Conservation (phyloP, 2,797 vertebrate genomes). For the Gymnoscopelus microlampas region DNA sequence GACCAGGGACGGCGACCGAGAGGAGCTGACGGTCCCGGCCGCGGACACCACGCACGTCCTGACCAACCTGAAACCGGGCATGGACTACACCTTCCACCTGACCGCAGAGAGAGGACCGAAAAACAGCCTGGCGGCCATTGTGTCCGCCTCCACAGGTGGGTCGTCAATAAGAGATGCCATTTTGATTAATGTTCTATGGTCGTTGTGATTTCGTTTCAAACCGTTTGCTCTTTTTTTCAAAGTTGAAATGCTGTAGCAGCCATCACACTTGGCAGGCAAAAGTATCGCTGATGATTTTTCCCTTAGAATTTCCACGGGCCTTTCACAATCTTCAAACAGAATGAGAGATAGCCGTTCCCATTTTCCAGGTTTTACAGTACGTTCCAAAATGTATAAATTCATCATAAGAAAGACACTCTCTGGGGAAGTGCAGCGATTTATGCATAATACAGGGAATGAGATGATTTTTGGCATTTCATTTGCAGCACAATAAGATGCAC, state of each 20-base stretch:
- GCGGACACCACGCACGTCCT: conserved; percentile 77
- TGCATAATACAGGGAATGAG: neutral
- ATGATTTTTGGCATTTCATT: conserved; percentile 6
- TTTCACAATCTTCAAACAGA: conserved; percentile 1
- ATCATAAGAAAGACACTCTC: neutral
- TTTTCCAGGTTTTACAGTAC: neutral
- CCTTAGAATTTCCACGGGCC: neutral
- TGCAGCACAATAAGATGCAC: conserved; percentile 5
- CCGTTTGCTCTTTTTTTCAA: too few relatives aligned
- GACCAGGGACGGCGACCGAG: conserved; percentile 65
- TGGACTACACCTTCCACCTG: conserved; percentile 83
- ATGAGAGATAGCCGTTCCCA: neutral
- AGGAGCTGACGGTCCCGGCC: conserved; percentile 81
- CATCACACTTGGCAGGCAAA: too few relatives aligned
- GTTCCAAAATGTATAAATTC: neutral
- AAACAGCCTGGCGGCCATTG: conserved; percentile 81
- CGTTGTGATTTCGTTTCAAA: neutral
- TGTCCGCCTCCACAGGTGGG: conserved; percentile 86
- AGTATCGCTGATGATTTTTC: neutral
- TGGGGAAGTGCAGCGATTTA: neutral
- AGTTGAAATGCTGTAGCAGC: too few relatives aligned
- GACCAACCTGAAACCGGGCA: conserved; percentile 82
- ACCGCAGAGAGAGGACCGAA: conserved; percentile 86
- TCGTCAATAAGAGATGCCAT: neutral
- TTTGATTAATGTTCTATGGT: neutral